phyloP scores from a whole-genome alignment of 1,140 invertebrate species.

The Diploscapter pachys region DNA sequence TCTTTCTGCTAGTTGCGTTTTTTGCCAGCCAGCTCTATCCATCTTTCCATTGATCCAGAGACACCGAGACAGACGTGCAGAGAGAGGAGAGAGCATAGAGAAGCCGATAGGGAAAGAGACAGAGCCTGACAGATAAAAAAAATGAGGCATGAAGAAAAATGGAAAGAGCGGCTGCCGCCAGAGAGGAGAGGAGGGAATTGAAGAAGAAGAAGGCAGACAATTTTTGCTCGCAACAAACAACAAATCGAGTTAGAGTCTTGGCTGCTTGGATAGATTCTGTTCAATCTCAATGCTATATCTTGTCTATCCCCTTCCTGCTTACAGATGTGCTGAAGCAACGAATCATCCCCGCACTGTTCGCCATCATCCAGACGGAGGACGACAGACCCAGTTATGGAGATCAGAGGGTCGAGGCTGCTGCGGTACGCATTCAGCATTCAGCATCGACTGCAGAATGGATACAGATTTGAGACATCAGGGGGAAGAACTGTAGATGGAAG shows the following conservation, averaged over 20 bases:
- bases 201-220: constrained; percentile 3
- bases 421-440: constrained; percentile 5
- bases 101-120: too few relatives aligned
- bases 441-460: neutral
- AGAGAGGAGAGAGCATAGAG: too few relatives aligned
- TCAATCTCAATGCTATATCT: too few relatives aligned
- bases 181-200: neutral
- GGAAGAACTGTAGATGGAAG: neutral
- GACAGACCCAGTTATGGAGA: neutral
- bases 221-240: neutral
- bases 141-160: too few relatives aligned
- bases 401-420: constrained; percentile 3
- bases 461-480: neutral
- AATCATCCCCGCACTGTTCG: constrained; percentile 17
- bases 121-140: too few relatives aligned
- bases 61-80: too few relatives aligned
- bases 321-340: neutral
- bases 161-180: too few relatives aligned
- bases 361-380: neutral
- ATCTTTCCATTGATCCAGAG: too few relatives aligned
- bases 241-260: neutral
- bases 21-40: too few relatives aligned
- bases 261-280: neutral
- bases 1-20: too few relatives aligned
- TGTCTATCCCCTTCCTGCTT: neutral